A percentile compares a stretch with the other conserved stretches of the same genome.
Conservation (phyloP, 2,113 vertebrate genomes). For the Rhinogobius similis region DNA sequence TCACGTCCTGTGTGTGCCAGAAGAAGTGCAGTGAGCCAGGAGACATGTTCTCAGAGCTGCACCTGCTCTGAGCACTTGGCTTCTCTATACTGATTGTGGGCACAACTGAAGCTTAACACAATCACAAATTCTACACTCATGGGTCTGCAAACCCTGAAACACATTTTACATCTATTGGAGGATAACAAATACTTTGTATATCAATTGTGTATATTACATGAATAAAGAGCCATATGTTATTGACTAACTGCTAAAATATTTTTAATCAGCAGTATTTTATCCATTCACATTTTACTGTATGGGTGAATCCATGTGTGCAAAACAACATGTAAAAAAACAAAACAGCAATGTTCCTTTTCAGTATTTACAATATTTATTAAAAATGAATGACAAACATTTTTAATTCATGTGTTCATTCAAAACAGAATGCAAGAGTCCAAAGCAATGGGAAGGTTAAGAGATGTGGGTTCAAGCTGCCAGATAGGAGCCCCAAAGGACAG, state of each 20-base stretch:
- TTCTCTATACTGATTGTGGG: background rate
- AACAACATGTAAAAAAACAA: background rate
- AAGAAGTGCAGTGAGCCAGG: slow-evolving; percentile 83
- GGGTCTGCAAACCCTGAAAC: slow-evolving; percentile 12
- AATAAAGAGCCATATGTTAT: background rate
- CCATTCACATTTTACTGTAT: background rate
- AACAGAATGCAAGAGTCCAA: background rate
- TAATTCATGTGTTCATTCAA: background rate
- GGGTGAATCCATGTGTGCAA: background rate
- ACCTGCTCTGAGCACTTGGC: slow-evolving; percentile 73
- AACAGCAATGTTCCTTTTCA: background rate
- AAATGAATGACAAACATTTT: background rate
- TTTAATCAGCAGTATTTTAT: background rate
- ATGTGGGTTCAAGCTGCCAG: background rate
- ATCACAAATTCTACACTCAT: slow-evolving; percentile 5
- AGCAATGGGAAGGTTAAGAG: background rate
- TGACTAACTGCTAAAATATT: background rate
- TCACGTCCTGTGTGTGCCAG: slow-evolving; percentile 92
- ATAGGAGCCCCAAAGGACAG: background rate
- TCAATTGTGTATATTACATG: background rate
- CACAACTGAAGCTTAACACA: background rate
- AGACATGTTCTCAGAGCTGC: slow-evolving; percentile 89
- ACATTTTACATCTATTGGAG: background rate
- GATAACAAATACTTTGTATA: background rate
- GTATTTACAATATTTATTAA: slow-evolving; percentile 2